A percentile compares a stretch with the other conserved stretches of the same genome.
Conservation (phyloP, 1,140 invertebrate genomes). For the Drosophila rhopaloa region DNA sequence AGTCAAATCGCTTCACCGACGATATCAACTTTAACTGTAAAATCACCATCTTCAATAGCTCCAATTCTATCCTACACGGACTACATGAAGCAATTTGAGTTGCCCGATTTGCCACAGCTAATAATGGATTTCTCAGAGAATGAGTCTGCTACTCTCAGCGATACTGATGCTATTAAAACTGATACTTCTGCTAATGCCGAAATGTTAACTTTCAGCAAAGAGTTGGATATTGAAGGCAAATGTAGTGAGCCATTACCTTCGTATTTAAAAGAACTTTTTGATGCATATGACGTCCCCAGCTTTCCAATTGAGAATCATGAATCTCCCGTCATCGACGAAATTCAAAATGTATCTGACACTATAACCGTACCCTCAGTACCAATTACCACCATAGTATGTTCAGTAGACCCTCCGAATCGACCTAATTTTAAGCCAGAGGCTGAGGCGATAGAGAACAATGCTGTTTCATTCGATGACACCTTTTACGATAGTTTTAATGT, state of each 20-base stretch:
- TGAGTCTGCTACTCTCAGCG: not conserved
- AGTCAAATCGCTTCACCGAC: slow-evolving; percentile 23
- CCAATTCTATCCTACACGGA: slow-evolving; percentile 57
- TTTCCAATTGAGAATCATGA: not conserved
- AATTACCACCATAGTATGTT: slow-evolving; percentile 21
- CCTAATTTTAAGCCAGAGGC: not conserved
- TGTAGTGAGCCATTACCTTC: slow-evolving; percentile 11
- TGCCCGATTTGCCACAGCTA: slow-evolving; percentile 66
- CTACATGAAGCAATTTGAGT: slow-evolving; percentile 74
- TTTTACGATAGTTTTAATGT: slow-evolving; percentile 81
- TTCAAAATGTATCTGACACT: not conserved
- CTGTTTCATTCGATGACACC: slow-evolving; percentile 65
- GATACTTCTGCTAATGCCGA: not conserved
- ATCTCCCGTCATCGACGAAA: not conserved
- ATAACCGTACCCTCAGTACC: not conserved
- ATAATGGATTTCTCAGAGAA: slow-evolving; percentile 35
- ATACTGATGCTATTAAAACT: not conserved
- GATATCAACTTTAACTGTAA: slow-evolving; percentile 11
- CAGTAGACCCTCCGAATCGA: slow-evolving; percentile 9
- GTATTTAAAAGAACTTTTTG: slow-evolving; percentile 1
- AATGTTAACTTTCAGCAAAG: not conserved
- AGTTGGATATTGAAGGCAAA: not conserved
- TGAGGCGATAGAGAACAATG: not conserved
- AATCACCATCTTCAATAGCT: slow-evolving; percentile 26
- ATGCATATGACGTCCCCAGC: not conserved